A percentile compares a stretch with the other conserved stretches of the same genome.
Conservation (phyloP, 2,888 invertebrate species). For the Cantharis lateralis region DNA sequence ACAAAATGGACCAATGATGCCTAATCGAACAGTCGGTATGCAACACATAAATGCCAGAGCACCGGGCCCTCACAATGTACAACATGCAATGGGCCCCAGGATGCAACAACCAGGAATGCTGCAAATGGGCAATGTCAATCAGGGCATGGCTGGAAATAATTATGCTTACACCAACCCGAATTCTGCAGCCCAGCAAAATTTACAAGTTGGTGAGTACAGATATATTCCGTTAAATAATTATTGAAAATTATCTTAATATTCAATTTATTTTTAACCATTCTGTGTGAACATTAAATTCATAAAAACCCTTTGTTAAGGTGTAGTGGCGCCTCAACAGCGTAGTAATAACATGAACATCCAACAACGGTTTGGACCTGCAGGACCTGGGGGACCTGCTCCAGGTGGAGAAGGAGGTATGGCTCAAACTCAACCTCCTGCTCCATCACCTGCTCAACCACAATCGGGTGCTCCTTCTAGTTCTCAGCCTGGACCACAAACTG, state of each 20-base stretch:
- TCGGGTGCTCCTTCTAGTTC: constrained; percentile 70
- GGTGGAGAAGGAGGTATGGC: constrained; percentile 70
- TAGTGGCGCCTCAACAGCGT: constrained; percentile 63
- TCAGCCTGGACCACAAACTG: constrained; percentile 63
- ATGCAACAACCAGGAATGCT: constrained; percentile 64
- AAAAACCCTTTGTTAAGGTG: constrained; percentile 47
- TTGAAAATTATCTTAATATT: background rate
- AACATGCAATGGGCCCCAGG: constrained; percentile 62
- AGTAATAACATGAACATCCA: constrained; percentile 41
- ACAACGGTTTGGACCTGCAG: constrained; percentile 47
- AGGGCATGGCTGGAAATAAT: constrained; percentile 59
- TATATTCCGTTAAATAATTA: background rate
- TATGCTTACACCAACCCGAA: constrained; percentile 63
- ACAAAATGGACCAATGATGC: constrained; percentile 80
- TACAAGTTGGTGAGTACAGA: constrained; percentile 50
- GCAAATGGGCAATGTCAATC: constrained; percentile 58
- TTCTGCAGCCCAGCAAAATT: constrained; percentile 58
- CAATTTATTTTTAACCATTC: background rate
- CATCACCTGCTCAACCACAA: constrained; percentile 77
- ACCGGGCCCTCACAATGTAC: constrained; percentile 52
- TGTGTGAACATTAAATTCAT: background rate
- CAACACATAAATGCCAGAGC: constrained; percentile 56
- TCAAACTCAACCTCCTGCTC: constrained; percentile 77
- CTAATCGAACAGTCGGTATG: constrained; percentile 57
- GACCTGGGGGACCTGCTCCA: constrained; percentile 58